phyloP scores from a whole-genome alignment of 2,888 invertebrate species.

The Oasisia sp. region DNA sequence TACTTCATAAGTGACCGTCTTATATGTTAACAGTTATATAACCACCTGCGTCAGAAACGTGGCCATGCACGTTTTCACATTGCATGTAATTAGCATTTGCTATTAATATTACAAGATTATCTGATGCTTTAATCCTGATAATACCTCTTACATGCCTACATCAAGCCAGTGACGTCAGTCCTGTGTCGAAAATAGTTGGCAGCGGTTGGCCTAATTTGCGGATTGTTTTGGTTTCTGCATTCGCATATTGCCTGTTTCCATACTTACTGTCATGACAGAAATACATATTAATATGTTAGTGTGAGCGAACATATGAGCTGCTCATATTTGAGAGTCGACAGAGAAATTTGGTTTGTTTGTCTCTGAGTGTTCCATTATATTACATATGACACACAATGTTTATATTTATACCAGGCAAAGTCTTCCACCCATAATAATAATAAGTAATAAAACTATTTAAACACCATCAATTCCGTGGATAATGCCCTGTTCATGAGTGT shows the following conservation, averaged over 20 bases:
- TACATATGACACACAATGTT: too few relatives aligned
- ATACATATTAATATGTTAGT: neutral
- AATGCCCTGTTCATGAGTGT: too few relatives aligned
- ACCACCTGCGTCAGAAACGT: neutral
- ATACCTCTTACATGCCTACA: neutral
- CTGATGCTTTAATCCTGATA: neutral
- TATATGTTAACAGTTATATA: neutral
- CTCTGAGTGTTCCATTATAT: too few relatives aligned
- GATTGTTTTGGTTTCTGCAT: neutral
- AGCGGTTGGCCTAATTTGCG: neutral
- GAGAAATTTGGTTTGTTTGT: too few relatives aligned
- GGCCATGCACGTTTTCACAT: neutral
- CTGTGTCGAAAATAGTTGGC: neutral
- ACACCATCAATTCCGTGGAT: too few relatives aligned
- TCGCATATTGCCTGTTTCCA: neutral
- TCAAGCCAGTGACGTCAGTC: neutral
- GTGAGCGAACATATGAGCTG: neutral
- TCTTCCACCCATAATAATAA: too few relatives aligned
- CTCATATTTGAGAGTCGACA: too few relatives aligned
- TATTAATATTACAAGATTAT: slow-evolving; percentile 4
- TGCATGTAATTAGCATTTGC: neutral
- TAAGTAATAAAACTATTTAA: too few relatives aligned
- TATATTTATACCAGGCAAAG: too few relatives aligned
- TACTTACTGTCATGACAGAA: neutral
- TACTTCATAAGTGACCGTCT: neutral